These are phyloP conservation scores for Cheilosia pagana DNA, from an alignment of 2,888 invertebrate species.

Conservation along the genomic window DNA sequence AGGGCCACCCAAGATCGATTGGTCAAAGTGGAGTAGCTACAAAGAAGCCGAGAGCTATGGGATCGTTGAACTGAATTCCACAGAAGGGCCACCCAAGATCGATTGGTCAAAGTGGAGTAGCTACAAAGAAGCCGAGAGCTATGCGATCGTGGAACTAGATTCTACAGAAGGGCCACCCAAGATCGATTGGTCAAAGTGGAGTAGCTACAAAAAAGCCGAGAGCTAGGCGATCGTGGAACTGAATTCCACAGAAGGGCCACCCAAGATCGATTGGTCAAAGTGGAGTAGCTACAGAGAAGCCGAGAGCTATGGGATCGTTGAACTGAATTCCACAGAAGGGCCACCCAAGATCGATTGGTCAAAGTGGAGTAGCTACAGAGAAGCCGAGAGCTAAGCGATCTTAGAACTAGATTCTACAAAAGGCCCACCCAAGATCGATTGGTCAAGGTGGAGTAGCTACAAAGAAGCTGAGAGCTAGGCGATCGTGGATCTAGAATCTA, in stretches of 20 bases:
- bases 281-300: background rate
- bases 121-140: background rate
- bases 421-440: background rate
- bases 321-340: background rate
- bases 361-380: no score
- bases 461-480: background rate
- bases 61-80: background rate
- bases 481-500: background rate
- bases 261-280: background rate
- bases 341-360: background rate
- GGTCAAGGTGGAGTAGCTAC: background rate
- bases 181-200: no score
- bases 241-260: background rate
- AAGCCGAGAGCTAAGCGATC: no score
- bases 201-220: no score
- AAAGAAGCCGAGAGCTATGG: background rate
- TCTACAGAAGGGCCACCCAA: background rate
- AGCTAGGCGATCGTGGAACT: background rate
- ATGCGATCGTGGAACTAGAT: background rate
- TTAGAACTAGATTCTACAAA: background rate
- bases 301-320: background rate
- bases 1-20: slow-evolving; percentile 2
- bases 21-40: background rate
- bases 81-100: no score
- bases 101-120: no score